These are phyloP conservation scores for Trichoplusia ni DNA, from an alignment of 1,140 invertebrate genomes.

Conservation along the genomic window DNA sequence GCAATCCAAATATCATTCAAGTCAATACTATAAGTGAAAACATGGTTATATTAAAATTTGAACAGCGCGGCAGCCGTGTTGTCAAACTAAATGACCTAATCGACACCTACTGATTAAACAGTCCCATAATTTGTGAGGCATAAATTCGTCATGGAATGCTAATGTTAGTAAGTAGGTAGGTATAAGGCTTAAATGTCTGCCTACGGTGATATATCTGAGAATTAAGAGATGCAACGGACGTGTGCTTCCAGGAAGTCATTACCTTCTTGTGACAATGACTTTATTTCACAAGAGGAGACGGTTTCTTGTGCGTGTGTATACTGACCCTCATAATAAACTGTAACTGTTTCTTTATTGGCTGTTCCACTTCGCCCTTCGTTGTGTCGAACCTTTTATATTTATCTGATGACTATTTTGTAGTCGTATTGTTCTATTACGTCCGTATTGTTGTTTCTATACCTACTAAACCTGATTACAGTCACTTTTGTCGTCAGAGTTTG, in stretches of 20 bases:
- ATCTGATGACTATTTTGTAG: conserved; percentile 2
- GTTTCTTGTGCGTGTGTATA: conserved; percentile 14
- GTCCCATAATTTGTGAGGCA: not conserved
- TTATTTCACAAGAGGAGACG: conserved; percentile 25
- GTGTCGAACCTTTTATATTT: conserved; percentile 18
- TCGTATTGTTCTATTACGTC: not conserved
- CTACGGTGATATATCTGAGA: conserved; percentile 9
- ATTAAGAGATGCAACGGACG: conserved; percentile 20
- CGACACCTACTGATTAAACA: conserved; percentile 37
- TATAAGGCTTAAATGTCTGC: conserved; percentile 1
- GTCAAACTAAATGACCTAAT: conserved; percentile 45
- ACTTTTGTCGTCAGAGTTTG: conserved; percentile 5
- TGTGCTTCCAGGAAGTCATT: conserved; percentile 28
- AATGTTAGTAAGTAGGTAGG: not conserved
- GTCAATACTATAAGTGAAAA: not conserved
- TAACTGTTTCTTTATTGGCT: conserved; percentile 25
- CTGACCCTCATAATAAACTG: conserved; percentile 24
- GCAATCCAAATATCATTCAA: not conserved
- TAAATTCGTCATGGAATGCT: conserved; percentile 15
- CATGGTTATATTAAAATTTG: not conserved
- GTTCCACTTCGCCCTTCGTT: not conserved
- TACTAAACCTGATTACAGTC: conserved; percentile 10
- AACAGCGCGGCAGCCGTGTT: conserved; percentile 14
- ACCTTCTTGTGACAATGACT: conserved; percentile 30
- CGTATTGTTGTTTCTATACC: not conserved